Evolutionary conservation across 2,113 vertebrate species (phyloP).

Genomic region (Calypte anna): DNA sequence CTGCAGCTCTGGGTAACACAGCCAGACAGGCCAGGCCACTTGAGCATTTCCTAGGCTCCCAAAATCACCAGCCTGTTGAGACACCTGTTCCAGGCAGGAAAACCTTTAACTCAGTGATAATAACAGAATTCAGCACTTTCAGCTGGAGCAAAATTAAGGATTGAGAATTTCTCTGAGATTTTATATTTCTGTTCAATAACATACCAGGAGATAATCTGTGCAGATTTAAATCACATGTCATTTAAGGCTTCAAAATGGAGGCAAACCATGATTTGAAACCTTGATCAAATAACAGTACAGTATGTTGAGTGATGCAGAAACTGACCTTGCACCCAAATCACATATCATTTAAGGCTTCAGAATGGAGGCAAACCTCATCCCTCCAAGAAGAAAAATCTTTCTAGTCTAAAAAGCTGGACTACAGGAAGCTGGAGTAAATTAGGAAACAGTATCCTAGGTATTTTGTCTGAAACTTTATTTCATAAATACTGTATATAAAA

Average conservation of each 20-base stretch:
- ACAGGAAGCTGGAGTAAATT: neutral
- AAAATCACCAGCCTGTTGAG: fast-evolving
- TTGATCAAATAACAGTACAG: neutral
- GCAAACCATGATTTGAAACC: neutral
- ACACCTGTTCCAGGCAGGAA: neutral
- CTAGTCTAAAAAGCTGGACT: neutral
- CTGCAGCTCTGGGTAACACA: no score
- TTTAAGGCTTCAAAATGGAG: neutral
- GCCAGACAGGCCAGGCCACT: neutral
- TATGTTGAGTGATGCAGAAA: neutral
- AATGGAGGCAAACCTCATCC: neutral
- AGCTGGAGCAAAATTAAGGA: neutral
- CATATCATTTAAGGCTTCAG: neutral
- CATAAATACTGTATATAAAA: neutral
- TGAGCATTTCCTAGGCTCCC: neutral
- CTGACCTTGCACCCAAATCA: neutral
- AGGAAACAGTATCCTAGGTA: neutral
- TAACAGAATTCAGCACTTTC: neutral
- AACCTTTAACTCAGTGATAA: neutral
- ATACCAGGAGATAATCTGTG: neutral
- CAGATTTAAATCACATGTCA: neutral
- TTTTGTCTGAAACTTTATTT: neutral
- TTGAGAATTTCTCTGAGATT: neutral
- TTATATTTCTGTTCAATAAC: neutral
- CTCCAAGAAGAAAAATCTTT: neutral